Evolutionary conservation across 2,888 invertebrate species (phyloP), one percentile per base, ranked within the genome.

Genomic region (Luffia ferchaultella): DNA sequence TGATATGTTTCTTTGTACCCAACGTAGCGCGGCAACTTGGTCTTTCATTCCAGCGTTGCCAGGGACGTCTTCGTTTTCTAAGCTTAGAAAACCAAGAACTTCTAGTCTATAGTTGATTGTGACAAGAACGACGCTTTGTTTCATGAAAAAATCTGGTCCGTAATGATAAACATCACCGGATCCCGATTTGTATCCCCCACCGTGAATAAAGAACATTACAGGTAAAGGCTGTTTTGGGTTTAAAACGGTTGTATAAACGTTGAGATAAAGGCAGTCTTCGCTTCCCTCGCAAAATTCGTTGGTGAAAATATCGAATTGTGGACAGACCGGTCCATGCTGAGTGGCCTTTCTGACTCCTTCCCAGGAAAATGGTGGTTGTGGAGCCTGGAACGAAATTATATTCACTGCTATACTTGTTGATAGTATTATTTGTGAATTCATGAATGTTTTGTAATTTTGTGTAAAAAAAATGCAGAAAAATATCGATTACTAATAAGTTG

Each of bases 41-140:
- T 73, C 72, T 56, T 86, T 87, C 16, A 87, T 57, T 0, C 85
- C 87, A 52, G 85, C 85, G 61, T 89, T 89, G 1, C 89, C 88
- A 0, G 87, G 86, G 0, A 86, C 86, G 45, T 84, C 85, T 48
- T 61, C 60, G 16, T 85, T 85, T 16, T 69, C 70, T 1, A 86
- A 73, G 19, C 85, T 85, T 1, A 88, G 64, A 56, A 88, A 88
- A 1, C 87, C 87, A 2, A 87, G 57, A 0, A 79, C 74, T 1
- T 85, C 87, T 1, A 77, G 59, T 54, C 87, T 70, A 56, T 86
- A 87, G 59, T 87, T 87, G 1, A 87, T 61, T 0, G 88, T 87
- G 0, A 88, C 86, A 16, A 87, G 58, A 1, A 88, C 65, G 0
- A 87, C 71, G 53, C 78, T 74, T 59, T 86, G 79, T 3, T 73